A percentile compares a stretch with the other conserved stretches of the same genome.
Evolutionary conservation across 1,140 invertebrate genomes (phyloP).

Genomic region (Meloidogyne hapla): DNA sequence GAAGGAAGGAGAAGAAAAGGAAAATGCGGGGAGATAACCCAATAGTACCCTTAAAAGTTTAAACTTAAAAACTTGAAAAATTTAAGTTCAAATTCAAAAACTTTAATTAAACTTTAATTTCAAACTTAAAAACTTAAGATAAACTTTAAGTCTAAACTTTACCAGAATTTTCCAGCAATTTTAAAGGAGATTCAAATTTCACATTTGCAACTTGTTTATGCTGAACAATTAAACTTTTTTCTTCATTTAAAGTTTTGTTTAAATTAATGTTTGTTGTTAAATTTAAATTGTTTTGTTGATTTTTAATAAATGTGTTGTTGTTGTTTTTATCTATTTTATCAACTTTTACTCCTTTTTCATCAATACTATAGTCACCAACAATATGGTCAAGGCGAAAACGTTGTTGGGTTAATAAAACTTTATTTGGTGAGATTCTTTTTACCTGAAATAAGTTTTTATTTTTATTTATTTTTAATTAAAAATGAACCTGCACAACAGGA

Average conservation of each 20-base stretch:
- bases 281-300: neutral
- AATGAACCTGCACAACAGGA: conserved; percentile 38
- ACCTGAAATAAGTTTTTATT: conserved; percentile 31
- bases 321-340: neutral
- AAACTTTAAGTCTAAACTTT: neutral
- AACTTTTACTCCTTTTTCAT: neutral
- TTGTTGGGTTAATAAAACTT: conserved; percentile 52
- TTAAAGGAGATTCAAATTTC: neutral
- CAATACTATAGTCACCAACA: conserved; percentile 15
- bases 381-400: conserved; percentile 60
- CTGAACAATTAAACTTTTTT: no score
- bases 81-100: no score
- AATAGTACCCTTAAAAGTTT: no score
- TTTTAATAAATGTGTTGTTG: neutral
- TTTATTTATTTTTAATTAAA: conserved; percentile 16
- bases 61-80: no score
- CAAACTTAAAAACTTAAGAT: no score
- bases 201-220: neutral
- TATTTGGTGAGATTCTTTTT: conserved; percentile 42
- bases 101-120: no score
- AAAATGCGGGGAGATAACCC: no score
- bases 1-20: no score
- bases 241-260: no score
- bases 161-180: neutral
- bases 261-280: neutral